Evolutionary conservation across 2,797 vertebrate species (phyloP).

Genomic region (Streptopelia turtur): DNA sequence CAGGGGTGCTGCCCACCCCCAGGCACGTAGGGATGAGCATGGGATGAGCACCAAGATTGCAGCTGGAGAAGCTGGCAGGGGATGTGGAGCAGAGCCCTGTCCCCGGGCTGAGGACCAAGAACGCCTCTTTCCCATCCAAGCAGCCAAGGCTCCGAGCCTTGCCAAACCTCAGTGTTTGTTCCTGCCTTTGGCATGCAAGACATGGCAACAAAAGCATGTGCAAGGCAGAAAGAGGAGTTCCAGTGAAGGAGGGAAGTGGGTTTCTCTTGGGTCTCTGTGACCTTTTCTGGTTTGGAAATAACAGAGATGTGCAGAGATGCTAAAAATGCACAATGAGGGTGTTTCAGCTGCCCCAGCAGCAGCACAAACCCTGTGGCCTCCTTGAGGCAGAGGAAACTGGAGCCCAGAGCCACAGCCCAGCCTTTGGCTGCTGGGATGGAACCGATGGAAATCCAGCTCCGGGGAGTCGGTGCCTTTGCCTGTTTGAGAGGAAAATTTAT

Average conservation of each 20-base stretch:
- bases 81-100: background rate
- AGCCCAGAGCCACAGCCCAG: background rate
- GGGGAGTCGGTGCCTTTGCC: background rate
- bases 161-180: conserved; percentile 63
- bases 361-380: background rate
- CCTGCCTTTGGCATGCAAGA: conserved; percentile 27
- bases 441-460: background rate
- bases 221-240: conserved; percentile 21
- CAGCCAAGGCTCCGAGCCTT: conserved; percentile 28
- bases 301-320: background rate
- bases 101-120: conserved; percentile 26
- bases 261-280: conserved; percentile 50
- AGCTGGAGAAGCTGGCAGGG: conserved; percentile 43
- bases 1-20: background rate
- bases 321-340: background rate
- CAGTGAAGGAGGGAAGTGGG: conserved; percentile 44
- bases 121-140: conserved; percentile 28
- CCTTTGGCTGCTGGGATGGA: background rate
- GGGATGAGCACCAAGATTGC: background rate
- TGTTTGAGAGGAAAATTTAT: conserved; percentile 4
- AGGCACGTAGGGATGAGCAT: background rate
- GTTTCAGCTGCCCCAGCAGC: background rate
- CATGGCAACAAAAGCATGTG: conserved; percentile 43
- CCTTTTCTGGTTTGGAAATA: conserved; percentile 53
- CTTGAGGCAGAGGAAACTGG: background rate